Evolutionary conservation across 2,888 invertebrate species (phyloP).

Genomic region (Pseudococcus longispinus): DNA sequence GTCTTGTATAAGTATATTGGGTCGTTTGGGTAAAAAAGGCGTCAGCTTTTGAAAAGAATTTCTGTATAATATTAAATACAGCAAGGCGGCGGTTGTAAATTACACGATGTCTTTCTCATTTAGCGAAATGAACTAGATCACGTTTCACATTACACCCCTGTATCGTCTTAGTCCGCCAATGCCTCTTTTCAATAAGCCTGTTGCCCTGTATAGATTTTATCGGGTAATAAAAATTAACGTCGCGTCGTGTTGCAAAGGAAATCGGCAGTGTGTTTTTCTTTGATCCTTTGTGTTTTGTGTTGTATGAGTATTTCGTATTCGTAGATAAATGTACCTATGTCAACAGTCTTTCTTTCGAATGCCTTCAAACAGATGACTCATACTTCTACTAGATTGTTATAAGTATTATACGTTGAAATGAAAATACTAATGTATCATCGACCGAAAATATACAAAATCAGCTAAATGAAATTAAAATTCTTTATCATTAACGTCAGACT

Average conservation of each 20-base stretch:
- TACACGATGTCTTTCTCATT: neutral
- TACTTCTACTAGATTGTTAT: too few relatives aligned
- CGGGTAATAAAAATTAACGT: neutral
- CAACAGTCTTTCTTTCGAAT: too few relatives aligned
- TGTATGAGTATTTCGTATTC: neutral
- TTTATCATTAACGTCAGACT: too few relatives aligned
- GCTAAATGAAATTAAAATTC: too few relatives aligned
- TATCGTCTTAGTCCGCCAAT: neutral
- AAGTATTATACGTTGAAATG: too few relatives aligned
- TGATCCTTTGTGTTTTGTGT: neutral
- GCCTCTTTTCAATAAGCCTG: neutral
- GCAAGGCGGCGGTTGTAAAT: neutral
- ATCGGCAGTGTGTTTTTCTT: neutral
- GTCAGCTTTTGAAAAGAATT: neutral
- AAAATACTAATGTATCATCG: too few relatives aligned
- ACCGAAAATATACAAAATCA: too few relatives aligned
- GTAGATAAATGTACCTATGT: too few relatives aligned
- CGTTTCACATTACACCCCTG: neutral
- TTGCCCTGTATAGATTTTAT: neutral
- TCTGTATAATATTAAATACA: neutral
- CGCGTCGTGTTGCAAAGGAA: constrained; percentile 7
- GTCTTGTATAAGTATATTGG: too few relatives aligned
- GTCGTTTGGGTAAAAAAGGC: too few relatives aligned
- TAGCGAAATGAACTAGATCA: neutral
- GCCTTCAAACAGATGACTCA: too few relatives aligned